Conservation (phyloP, 2,797 vertebrate species). For the Lithobates sylvaticus region DNA sequence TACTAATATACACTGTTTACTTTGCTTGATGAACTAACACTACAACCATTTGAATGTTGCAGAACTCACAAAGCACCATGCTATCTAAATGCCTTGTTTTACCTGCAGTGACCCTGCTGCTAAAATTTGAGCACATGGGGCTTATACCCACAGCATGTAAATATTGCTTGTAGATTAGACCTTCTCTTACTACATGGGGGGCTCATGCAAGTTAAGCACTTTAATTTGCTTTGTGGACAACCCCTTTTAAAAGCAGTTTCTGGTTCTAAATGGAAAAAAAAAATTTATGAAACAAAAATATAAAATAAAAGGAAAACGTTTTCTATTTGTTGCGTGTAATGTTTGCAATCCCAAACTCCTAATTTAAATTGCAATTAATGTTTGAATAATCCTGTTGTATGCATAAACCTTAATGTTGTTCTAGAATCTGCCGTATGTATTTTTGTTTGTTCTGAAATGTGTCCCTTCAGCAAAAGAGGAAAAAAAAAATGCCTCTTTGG, state of each 20-base stretch:
- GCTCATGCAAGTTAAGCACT: not conserved
- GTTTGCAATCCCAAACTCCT: not conserved
- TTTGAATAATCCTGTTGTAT: not conserved
- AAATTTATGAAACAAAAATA: too few species aligned
- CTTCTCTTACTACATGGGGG: too few species aligned
- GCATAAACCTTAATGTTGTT: not conserved
- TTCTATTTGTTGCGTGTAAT: not conserved
- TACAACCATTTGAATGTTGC: too few species aligned
- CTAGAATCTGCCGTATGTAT: not conserved
- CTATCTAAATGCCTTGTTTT: too few species aligned
- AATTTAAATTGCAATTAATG: not conserved
- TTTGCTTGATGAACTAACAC: too few species aligned
- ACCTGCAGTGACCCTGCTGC: too few species aligned
- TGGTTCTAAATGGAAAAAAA: not conserved
- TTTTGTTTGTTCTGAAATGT: not conserved
- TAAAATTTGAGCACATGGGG: too few species aligned
- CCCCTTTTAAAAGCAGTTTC: not conserved
- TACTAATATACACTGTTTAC: too few species aligned
- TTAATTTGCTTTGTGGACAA: not conserved
- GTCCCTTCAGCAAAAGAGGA: constrained; percentile 3
- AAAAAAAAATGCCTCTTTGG: not conserved
- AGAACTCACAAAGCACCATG: too few species aligned
- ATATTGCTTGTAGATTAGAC: too few species aligned
- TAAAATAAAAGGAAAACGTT: not conserved
- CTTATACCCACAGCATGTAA: too few species aligned